phyloP scores from a whole-genome alignment of 2,797 vertebrate species.

The Bradypodion ventrale region DNA sequence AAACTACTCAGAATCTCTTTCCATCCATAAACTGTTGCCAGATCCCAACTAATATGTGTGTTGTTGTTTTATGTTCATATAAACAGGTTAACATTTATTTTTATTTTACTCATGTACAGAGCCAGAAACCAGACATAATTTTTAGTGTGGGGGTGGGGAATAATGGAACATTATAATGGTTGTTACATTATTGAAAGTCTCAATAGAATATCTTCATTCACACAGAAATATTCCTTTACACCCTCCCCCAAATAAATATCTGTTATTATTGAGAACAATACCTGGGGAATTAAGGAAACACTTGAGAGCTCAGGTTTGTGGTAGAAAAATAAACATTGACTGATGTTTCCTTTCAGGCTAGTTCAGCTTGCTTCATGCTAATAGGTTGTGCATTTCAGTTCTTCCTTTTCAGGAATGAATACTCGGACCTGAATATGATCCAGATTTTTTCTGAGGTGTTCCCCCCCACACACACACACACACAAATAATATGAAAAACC shows the following conservation, averaged over 20 bases:
- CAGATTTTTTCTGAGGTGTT: constrained; percentile 52
- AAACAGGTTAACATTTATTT: too few species aligned
- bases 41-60: too few species aligned
- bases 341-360: constrained; percentile 69
- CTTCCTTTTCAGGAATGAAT: constrained; percentile 56
- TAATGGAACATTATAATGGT: constrained; percentile 53
- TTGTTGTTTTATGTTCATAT: neutral
- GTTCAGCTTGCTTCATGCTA: constrained; percentile 71
- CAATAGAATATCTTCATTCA: constrained; percentile 61
- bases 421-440: constrained; percentile 57
- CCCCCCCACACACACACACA: constrained; percentile 20
- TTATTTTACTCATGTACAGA: too few species aligned
- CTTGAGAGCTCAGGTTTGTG: constrained; percentile 65
- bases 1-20: too few species aligned
- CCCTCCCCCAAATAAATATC: constrained; percentile 55
- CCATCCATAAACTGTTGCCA: too few species aligned
- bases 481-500: constrained; percentile 46
- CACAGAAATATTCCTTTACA: constrained; percentile 40
- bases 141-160: too few species aligned
- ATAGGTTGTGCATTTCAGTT: constrained; percentile 64
- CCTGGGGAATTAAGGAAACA: constrained; percentile 65
- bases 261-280: constrained; percentile 67
- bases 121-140: too few species aligned
- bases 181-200: constrained; percentile 56
- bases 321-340: constrained; percentile 72